phyloP scores from a whole-genome alignment of 2,888 invertebrate genomes.

The Lasiommata megera region DNA sequence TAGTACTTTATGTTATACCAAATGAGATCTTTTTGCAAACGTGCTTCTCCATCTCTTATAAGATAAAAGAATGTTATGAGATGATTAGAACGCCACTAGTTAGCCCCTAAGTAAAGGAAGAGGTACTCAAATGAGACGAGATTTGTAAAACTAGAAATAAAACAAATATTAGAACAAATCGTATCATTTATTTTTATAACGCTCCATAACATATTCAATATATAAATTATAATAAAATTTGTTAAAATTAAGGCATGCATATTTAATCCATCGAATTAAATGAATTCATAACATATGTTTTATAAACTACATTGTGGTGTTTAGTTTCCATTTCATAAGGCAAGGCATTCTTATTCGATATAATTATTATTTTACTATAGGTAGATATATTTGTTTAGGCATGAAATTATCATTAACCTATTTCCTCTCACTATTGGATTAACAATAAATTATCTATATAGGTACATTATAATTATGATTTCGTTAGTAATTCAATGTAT shows the following conservation, averaged over 20 bases:
- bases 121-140: no score
- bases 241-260: slow-evolving; percentile 44
- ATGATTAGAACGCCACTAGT: no score
- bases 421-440: slow-evolving; percentile 14
- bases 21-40: no score
- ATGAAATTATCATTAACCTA: slow-evolving; percentile 17
- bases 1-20: no score
- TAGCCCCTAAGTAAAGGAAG: no score
- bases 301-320: slow-evolving; percentile 26
- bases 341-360: slow-evolving; percentile 19
- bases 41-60: no score
- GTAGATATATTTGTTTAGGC: slow-evolving; percentile 17
- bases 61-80: no score
- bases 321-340: slow-evolving; percentile 29
- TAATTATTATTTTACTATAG: slow-evolving; percentile 3
- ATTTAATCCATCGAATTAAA: slow-evolving; percentile 43
- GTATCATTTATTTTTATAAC: slow-evolving; percentile 64
- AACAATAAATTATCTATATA: slow-evolving; percentile 26
- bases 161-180: slow-evolving; percentile 41
- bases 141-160: slow-evolving; percentile 24
- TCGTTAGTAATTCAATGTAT: slow-evolving; percentile 16
- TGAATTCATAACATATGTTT: slow-evolving; percentile 20
- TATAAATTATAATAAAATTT: slow-evolving; percentile 51
- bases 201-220: slow-evolving; percentile 57
- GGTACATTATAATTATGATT: slow-evolving; percentile 11